Conservation (phyloP, 2,113 vertebrate species). For the Anarrhichthys ocellatus region DNA sequence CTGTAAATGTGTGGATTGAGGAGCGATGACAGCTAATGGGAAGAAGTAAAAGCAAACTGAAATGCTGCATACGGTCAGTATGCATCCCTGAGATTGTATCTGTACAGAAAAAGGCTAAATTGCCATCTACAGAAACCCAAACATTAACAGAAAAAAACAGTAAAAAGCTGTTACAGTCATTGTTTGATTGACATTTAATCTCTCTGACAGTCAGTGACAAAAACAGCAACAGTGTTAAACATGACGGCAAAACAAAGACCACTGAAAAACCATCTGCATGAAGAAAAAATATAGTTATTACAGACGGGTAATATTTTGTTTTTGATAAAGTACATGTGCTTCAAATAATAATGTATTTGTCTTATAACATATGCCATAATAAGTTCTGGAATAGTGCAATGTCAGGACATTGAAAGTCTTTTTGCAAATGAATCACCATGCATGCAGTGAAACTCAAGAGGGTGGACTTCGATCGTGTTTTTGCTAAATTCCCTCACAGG, state of each 20-base stretch:
- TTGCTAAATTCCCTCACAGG: slow-evolving; percentile 56
- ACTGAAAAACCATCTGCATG: not conserved
- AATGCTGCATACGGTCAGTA: not conserved
- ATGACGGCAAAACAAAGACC: not conserved
- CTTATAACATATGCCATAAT: slow-evolving; percentile 10
- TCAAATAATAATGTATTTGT: slow-evolving; percentile 6
- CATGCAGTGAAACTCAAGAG: slow-evolving; percentile 32
- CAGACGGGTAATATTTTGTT: not conserved
- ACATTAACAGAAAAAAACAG: not conserved
- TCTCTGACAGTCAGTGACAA: not conserved
- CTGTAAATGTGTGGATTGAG: slow-evolving; percentile 1
- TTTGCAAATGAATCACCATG: slow-evolving; percentile 58
- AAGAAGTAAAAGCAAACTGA: not conserved
- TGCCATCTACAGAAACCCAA: not conserved
- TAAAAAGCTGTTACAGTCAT: not conserved
- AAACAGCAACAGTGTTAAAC: not conserved
- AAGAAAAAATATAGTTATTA: not conserved
- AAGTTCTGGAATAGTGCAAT: slow-evolving; percentile 30
- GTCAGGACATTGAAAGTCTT: slow-evolving; percentile 37
- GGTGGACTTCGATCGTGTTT: slow-evolving; percentile 60
- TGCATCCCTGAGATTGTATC: not conserved
- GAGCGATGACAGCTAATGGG: not conserved
- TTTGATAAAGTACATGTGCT: not conserved
- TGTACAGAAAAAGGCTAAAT: not conserved
- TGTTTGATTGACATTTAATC: not conserved